phyloP scores from a whole-genome alignment of 2,113 vertebrate species.

The Serinus canaria region DNA sequence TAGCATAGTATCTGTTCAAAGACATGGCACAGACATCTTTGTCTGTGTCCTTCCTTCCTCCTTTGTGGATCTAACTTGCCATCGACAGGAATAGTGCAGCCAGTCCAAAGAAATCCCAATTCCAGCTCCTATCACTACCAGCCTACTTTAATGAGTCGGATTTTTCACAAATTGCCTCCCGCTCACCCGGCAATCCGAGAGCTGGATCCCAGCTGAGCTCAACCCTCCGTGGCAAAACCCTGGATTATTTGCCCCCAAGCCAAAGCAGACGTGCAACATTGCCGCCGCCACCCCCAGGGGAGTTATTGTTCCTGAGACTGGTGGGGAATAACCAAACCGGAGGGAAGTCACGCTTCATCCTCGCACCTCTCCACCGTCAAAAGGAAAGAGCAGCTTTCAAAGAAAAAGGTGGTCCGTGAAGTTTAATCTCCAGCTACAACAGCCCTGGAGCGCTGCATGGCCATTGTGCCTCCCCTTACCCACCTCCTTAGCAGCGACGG shows the following conservation, averaged over 20 bases:
- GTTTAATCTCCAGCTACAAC: background rate
- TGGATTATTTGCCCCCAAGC: background rate
- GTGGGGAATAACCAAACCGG: background rate
- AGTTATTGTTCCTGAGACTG: slow-evolving; percentile 26
- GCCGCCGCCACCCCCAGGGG: background rate
- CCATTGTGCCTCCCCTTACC: slow-evolving; percentile 4
- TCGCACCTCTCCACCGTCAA: background rate
- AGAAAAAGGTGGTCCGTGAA: background rate
- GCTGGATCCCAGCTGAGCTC: background rate
- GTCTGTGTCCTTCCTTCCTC: slow-evolving; percentile 1
- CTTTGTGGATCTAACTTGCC: slow-evolving; percentile 22
- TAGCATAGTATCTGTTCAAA: background rate
- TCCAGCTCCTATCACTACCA: background rate
- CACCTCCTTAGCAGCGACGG: slow-evolving; percentile 5
- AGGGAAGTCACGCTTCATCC: background rate
- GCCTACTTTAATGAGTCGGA: background rate
- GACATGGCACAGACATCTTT: background rate
- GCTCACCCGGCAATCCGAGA: background rate
- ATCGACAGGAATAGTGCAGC: background rate
- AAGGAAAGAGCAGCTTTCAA: background rate
- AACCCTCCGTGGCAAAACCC: background rate
- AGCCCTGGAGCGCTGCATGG: background rate
- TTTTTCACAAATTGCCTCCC: background rate
- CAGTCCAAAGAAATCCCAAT: background rate
- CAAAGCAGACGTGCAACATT: background rate